Evolutionary conservation across 2,113 vertebrate genomes (phyloP), one percentile per base, ranked within the genome.

Genomic region (Oxyruncus cristatus): DNA sequence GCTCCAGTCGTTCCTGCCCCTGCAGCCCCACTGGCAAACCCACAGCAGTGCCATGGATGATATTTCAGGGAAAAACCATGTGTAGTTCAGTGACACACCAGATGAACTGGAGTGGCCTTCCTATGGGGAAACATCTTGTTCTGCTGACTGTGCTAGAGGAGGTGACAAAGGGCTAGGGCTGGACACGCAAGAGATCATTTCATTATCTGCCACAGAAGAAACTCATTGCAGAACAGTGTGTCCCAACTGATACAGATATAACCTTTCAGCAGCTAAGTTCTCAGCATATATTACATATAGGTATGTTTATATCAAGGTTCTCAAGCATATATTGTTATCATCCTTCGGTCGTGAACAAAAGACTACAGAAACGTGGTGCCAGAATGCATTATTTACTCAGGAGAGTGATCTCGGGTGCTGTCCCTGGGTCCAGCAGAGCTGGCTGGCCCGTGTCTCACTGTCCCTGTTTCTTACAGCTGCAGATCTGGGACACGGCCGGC

Each of bases 401-500:
- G 32, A 27, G 49, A 27, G 49, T 5, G 26, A 15, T 27, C 24
- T 50, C 4, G 26, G 66, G 46, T 30, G 20, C 32, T 74, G 0
- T 52, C 23, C 33, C 50, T 33, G 6, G 37, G 58, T 8, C 37
- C 53, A 15, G 50, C 37, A 77, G n/a, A 67, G 33, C 61, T 56
- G 32, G n/a, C 56, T 65, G 22, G 65, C 16, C 77, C 20, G 63
- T 6, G 46, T 52, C 65, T 94, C 52, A 71, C 50, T 28, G 5
- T 47, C 90, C 28, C 58, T 95, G 46, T 28, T 68, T 73, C 35
- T 9, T 88, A 41, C 78, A 99, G 99, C 92, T 99, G 96, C 99
- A 99, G 98, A 99, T 99, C 92, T 99, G 99, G 99, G 99, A 99
- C 97, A 99, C 99, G 0, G 99, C 99, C 0, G 99, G 99, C 61